Base-by-base conservation (phyloP, 2,888 invertebrate species). In the Elmis aenea region DNA sequence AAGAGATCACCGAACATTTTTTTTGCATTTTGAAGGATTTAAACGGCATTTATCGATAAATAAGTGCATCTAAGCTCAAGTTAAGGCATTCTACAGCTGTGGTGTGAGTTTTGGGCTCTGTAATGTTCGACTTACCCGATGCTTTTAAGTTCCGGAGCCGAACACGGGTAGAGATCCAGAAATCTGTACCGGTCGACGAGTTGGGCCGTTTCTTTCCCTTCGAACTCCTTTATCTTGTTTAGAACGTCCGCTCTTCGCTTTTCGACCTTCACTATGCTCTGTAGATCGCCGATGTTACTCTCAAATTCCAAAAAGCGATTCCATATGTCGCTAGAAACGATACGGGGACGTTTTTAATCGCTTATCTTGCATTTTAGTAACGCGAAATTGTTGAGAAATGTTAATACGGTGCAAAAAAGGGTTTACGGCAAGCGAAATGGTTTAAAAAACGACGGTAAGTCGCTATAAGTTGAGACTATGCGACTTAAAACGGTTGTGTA, bases 251-350 rank as follows among this genome's bases (percentile, higher is more conserved):
- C 87, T 25, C 97, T 72, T 23, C 96, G 67, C 59, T 93, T 90
- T 66, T 99, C 96, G 3, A 99, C 96, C 72, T 99, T 99, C 0
- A 95, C 85, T 43, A 99, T 94, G 70, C 93, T 93, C 28, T 94
- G 86, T 31, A 99, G 68, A 68, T 99, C 99, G 0, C 99, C 99
- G 48, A 99, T 95, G 57, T 95, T 94, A 28, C 94, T 93, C 69
- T 99, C 99, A 65, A 99, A 99, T 65, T 99, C 95, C 50, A 99
- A 71, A 66, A 99, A 99, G 42, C 90, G 76, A 71, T 97, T 96
- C 99, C 99, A 99, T 37, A 99, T 93, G 61, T 97, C 95, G 4
- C 85, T 85, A 64, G 38, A 60, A 55, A 38, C 18, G n/a, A n/a
- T n/a, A 26, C 3, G 3, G 10, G 2, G 12, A 10, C 9, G 12